Percentiles rank a stretch among this genome's conserved stretches.
Conservation (phyloP, 2,888 invertebrate species). For the Stratiomys singularior region DNA sequence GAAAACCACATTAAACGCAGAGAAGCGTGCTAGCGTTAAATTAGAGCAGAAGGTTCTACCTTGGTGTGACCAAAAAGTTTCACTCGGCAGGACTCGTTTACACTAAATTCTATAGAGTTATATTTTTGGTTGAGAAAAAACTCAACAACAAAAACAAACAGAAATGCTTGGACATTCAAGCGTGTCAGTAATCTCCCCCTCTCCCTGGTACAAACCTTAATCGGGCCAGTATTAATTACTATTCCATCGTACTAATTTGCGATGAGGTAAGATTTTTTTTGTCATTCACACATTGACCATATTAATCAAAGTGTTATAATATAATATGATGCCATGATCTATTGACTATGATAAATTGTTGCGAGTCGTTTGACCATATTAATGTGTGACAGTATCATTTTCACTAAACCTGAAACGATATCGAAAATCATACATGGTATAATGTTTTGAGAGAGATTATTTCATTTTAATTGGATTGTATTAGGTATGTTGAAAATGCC, state of each 20-base stretch:
- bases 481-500: background rate
- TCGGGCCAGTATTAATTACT: slow-evolving; percentile 2
- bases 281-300: background rate
- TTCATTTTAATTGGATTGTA: slow-evolving; percentile 23
- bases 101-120: slow-evolving; percentile 17
- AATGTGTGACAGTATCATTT: slow-evolving; percentile 34
- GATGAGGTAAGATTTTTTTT: slow-evolving; percentile 5
- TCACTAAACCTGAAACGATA: slow-evolving; percentile 37
- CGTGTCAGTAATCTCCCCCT: no score
- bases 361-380: slow-evolving; percentile 29
- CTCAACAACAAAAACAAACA: background rate
- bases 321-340: slow-evolving; percentile 34
- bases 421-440: slow-evolving; percentile 32
- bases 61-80: slow-evolving; percentile 37
- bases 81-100: background rate
- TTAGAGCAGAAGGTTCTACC: slow-evolving; percentile 30
- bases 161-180: background rate
- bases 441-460: slow-evolving; percentile 36
- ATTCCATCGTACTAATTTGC: slow-evolving; percentile 2
- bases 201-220: no score
- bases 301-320: slow-evolving; percentile 35
- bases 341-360: slow-evolving; percentile 40
- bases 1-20: slow-evolving; percentile 45
- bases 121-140: background rate
- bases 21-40: slow-evolving; percentile 46